Base-by-base conservation (phyloP, 2,113 vertebrate species). In the Baryphthengus martii region DNA sequence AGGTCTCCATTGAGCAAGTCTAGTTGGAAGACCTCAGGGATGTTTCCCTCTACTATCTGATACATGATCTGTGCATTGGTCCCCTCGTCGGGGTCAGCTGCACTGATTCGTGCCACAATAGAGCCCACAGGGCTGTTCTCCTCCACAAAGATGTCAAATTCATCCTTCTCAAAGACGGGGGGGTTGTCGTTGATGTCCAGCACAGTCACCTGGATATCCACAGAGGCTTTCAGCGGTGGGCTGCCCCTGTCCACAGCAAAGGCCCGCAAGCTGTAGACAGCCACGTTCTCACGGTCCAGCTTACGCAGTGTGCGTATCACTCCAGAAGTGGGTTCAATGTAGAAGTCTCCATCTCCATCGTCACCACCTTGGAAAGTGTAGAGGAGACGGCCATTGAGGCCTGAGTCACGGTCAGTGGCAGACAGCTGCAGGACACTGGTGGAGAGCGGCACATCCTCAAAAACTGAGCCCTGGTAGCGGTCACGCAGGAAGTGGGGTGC, bases 31-130 rank as follows among this genome's bases (percentile, higher is more conserved):
- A 99, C 98, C 94, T 99, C 99, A 0, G 99, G 99, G 66, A 98
- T 97, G 50, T 99, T 99, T 37, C 99, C 99, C 92, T 99, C 99
- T 52, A 99, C 99, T 0, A 99, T 99, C 96, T 99, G 99, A 89
- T 99, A 99, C 98, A 99, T 99, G 96, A 99, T 99, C 96, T 99
- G 99, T 42, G 99, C 99, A 0, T 99, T 99, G 58, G 99, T 98
- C 52, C 99, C 99, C 72, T 99, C 99, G 0, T 99, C 99, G 0
- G 99, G 99, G 93, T 99, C 99, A 0, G 98, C 96, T 35, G 99
- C 99, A 1, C 94, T 98, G 86, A 99, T 98, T 14, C 97, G 97
- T 4, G 99, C 99, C 94, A 99, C 99, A 9, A 99, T 98, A 1
- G 99, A 99, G 28, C 99, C 99, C 40, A 99, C 98, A 0, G 97